phyloP scores from a whole-genome alignment of 2,888 invertebrate species.

The Cybosia mesomella region DNA sequence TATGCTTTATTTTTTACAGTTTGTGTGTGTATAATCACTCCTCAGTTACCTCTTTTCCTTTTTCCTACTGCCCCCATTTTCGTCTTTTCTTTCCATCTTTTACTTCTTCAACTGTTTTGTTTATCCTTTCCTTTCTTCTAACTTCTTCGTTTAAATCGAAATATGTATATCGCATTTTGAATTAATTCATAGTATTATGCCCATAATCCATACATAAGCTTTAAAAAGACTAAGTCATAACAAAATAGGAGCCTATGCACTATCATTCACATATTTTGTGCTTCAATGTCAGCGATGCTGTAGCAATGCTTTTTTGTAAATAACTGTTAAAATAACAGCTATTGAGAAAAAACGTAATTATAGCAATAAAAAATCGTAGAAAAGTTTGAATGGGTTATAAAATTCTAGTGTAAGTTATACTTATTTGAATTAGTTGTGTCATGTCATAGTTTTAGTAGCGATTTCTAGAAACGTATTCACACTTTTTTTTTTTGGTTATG shows the following conservation, averaged over 20 bases:
- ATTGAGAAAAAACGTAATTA: not conserved
- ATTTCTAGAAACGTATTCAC: not conserved
- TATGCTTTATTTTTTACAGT: too few species aligned
- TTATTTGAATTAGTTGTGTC: not conserved
- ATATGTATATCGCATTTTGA: too few species aligned
- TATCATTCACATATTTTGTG: not conserved
- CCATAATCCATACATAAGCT: too few species aligned
- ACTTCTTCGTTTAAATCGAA: too few species aligned
- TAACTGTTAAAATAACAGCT: not conserved
- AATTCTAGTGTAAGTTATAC: not conserved
- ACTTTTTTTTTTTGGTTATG: not conserved
- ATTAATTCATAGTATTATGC: too few species aligned
- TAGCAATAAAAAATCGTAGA: not conserved
- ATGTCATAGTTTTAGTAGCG: not conserved
- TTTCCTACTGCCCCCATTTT: too few species aligned
- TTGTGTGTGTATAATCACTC: too few species aligned
- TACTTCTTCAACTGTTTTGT: too few species aligned
- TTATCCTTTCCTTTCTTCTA: too few species aligned
- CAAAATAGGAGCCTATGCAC: not conserved
- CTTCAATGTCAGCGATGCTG: not conserved
- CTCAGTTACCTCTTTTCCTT: too few species aligned
- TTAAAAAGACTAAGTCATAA: too few species aligned
- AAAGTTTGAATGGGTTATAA: not conserved
- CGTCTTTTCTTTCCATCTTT: too few species aligned
- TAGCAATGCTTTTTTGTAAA: not conserved